Base-by-base conservation (phyloP, 2,888 invertebrate genomes). In the Eristalinus sepulchralis region DNA sequence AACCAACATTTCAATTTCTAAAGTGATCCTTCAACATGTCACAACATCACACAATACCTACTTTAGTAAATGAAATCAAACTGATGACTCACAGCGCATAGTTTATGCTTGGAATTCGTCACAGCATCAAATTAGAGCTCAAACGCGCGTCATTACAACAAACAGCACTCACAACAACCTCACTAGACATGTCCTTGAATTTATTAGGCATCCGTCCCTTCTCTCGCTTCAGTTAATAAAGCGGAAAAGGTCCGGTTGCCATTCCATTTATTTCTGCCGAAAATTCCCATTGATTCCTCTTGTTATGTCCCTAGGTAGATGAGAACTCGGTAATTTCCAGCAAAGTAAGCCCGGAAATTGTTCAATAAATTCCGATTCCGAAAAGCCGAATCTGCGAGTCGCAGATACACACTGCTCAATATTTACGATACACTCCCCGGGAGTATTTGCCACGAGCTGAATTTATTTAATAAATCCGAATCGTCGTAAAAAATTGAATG, bases 401-500 rank as follows among this genome's bases (percentile, higher is more conserved):
- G 17, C 17, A 47, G 47, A 47, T 17, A 47, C 47, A 47, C 72
- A 31, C 53, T 53, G 17, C 2, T 47, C 47, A 47, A 47, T 47
- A 24, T 57, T 57, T 57, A 57, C 57, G 57, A 24, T 57, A 57
- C 57, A 57, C 57, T 24, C 13, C 24, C 24, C 27, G 27, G 11
- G 24, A 13, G 57, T 24, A 22, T n/a, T 39, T 22, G 22, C 39
- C 47, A n/a, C 24, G 64, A 39, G 27, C 24, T 47, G 24, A 39
- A 64, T 64, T 24, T 64, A 64, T 39, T 64, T 64, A 64, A 47
- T 64, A 39, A 39, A 64, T 64, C 39, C 64, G 36, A 64, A 24
- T 47, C 64, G 27, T 64, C 27, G 5, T 27, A 27, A 27, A 64
- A 47, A 64, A 39, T 39, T 2, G 10, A 9, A 57, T 57, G 13